Conservation (phyloP, 2,888 invertebrate genomes). For the Mythimna lalbum region DNA sequence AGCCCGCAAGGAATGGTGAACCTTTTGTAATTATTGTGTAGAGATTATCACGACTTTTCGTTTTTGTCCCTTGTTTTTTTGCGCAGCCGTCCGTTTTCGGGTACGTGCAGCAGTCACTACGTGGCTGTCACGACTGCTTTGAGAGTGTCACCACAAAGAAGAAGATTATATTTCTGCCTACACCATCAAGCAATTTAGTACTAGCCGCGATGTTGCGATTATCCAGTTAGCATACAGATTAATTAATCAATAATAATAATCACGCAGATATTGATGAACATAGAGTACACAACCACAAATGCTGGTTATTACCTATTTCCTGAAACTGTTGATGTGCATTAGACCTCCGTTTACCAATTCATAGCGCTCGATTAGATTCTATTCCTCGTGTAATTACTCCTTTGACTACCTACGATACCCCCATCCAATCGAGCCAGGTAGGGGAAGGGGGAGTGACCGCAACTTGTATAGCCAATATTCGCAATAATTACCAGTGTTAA, state of each 20-base stretch:
- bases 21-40: conserved; percentile 9
- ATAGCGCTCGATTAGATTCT: neutral
- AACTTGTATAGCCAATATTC: conserved; percentile 4
- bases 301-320: neutral
- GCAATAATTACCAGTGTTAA: conserved; percentile 17
- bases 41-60: neutral
- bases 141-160: neutral
- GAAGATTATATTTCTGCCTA: neutral
- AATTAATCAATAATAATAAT: neutral
- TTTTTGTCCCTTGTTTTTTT: neutral
- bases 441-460: neutral
- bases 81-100: neutral
- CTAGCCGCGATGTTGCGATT: neutral
- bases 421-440: neutral
- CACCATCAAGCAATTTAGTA: neutral
- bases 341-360: neutral
- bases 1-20: neutral
- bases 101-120: no score
- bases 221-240: neutral
- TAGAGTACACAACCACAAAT: neutral
- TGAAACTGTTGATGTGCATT: neutral
- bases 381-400: conserved; percentile 5
- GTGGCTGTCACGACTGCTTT: no score
- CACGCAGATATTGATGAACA: neutral
- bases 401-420: conserved; percentile 1